phyloP scores from a whole-genome alignment of 2,113 vertebrate species.

The rabbit (Oryctolagus cuniculus) region DNA sequence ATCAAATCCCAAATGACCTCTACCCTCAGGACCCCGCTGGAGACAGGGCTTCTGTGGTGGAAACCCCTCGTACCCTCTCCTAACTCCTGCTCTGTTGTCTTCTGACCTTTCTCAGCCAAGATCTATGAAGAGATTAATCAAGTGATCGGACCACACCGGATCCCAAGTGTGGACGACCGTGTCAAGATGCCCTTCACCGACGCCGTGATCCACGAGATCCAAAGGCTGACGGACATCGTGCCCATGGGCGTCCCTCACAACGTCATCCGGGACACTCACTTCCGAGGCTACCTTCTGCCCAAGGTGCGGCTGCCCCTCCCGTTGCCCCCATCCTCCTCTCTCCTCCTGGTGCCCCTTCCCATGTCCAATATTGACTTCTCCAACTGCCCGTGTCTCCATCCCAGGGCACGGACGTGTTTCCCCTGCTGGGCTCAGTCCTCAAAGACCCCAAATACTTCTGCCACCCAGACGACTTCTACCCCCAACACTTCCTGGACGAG shows the following conservation, averaged over 20 bases:
- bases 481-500: conserved; percentile 85
- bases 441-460: conserved; percentile 82
- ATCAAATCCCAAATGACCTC: not conserved
- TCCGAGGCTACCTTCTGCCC: conserved; percentile 83
- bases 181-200: conserved; percentile 85
- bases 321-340: not conserved
- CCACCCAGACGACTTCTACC: conserved; percentile 83
- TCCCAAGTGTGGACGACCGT: conserved; percentile 76
- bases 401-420: conserved; percentile 82
- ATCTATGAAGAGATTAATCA: conserved; percentile 83
- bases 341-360: not conserved
- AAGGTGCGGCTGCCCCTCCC: conserved; percentile 70
- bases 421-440: conserved; percentile 83
- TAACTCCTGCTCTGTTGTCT: not conserved
- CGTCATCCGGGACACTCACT: conserved; percentile 78
- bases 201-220: conserved; percentile 84
- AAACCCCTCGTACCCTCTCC: not conserved
- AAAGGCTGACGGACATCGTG: conserved; percentile 81
- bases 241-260: conserved; percentile 82
- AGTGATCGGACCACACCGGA: conserved; percentile 79
- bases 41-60: not conserved
- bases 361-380: not conserved
- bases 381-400: not conserved
- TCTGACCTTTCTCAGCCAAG: conserved; percentile 72
- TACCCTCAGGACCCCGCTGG: not conserved